These are phyloP conservation scores for Diplosoma virens DNA, from an alignment of 23 tunicate species.

Conservation along the genomic window DNA sequence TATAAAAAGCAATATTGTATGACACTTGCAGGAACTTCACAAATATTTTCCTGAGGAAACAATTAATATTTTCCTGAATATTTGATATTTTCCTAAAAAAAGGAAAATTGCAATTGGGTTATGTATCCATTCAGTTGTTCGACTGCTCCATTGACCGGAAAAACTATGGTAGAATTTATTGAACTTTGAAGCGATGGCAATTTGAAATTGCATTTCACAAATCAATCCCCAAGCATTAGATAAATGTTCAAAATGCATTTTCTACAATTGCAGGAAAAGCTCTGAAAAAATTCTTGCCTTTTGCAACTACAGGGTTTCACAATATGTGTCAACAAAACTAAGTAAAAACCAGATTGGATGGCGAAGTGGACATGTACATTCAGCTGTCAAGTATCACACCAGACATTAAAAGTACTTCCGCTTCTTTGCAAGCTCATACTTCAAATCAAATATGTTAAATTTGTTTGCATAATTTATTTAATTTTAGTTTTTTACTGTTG, in stretches of 20 bases:
- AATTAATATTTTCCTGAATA: too few relatives aligned
- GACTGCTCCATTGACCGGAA: neutral
- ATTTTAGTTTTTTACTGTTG: too few relatives aligned
- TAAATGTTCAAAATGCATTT: neutral
- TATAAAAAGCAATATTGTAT: neutral
- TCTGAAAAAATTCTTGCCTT: too few relatives aligned
- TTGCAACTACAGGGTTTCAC: too few relatives aligned
- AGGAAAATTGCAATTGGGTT: neutral
- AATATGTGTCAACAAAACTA: neutral
- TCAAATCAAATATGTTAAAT: neutral
- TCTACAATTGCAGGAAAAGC: neutral
- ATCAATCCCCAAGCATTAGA: neutral
- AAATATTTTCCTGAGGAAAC: too few relatives aligned
- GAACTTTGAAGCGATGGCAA: constrained; percentile 1
- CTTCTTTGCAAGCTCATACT: constrained; percentile 13
- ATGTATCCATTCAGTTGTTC: neutral
- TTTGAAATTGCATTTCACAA: neutral
- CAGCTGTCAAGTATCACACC: neutral
- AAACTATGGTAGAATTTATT: constrained; percentile 9
- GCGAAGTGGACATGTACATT: neutral
- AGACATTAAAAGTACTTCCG: constrained; percentile 1
- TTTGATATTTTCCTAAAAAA: too few relatives aligned
- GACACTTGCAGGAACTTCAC: too few relatives aligned
- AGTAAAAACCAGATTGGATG: neutral
- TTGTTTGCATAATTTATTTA: neutral